A percentile compares a stretch with the other conserved stretches of the same genome.
Conservation (phyloP, 2,113 vertebrate genomes). For the Onychostoma macrolepis region DNA sequence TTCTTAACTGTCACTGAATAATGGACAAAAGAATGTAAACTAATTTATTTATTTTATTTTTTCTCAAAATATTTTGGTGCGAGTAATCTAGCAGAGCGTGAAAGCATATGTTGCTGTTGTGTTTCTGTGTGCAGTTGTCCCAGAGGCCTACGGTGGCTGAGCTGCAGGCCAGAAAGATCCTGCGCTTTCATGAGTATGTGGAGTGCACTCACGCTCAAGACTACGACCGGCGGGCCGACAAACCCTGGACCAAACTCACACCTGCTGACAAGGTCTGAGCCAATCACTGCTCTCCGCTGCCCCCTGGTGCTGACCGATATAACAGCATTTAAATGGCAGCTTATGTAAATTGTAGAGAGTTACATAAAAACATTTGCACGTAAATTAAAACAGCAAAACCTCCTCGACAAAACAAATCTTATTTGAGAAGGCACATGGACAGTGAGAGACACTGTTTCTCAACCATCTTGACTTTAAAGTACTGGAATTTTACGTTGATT, state of each 20-base stretch:
- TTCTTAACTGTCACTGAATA: not conserved
- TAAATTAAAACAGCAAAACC: not conserved
- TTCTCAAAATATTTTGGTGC: too few species aligned
- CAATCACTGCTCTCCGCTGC: not conserved
- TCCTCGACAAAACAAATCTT: not conserved
- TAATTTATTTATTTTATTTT: not conserved
- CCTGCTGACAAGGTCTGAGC: slow-evolving; percentile 88
- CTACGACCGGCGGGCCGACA: slow-evolving; percentile 95
- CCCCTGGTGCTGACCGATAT: not conserved
- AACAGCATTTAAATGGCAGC: not conserved
- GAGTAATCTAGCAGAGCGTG: too few species aligned
- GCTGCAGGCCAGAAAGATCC: slow-evolving; percentile 92
- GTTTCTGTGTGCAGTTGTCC: slow-evolving; percentile 80
- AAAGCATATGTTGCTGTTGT: not conserved
- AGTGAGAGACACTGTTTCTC: not conserved
- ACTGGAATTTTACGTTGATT: not conserved
- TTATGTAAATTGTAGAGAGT: not conserved
- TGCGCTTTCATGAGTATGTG: slow-evolving; percentile 95
- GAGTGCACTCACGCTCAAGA: slow-evolving; percentile 93
- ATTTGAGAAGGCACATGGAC: not conserved
- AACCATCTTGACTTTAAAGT: not conserved
- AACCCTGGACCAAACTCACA: slow-evolving; percentile 97
- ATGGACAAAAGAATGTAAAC: not conserved
- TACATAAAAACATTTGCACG: not conserved
- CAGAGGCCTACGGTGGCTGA: slow-evolving; percentile 96